Evolutionary conservation across 2,888 invertebrate species (phyloP), one percentile per base, ranked within the genome.

Genomic region (Linnaemya vulpina): DNA sequence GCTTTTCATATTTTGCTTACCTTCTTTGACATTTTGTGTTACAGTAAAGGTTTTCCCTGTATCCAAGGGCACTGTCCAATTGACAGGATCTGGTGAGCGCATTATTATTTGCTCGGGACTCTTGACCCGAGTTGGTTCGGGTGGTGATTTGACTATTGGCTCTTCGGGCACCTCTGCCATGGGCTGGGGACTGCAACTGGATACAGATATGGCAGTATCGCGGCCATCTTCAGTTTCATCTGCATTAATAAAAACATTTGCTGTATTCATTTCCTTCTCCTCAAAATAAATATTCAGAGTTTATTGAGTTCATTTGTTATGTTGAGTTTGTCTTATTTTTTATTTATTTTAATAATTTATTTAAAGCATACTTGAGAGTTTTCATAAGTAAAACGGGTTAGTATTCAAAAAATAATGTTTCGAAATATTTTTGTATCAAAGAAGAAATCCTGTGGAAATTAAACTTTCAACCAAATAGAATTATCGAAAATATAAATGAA

Each of bases 41-140:
- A 97, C 97, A 55, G 97, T 97, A 93, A 97, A 97, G 53, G 97
- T 97, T 94, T 97, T 97, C 89, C 97, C 97, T 88, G 97, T 98
- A 93, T 98, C 98, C 90, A 98, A 94, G 75, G 98, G 97, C 84
- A 98, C 97, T 70, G 97, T 98, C 98, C 98, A 98, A 93, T 97
- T 97, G 89, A 98, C 98, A 71, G 98, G 98, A 93, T 98, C 98
- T 15, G 98, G 98, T 22, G 97, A 97, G 88, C 97, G 94, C 96
- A 97, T 97, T 91, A 97, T 95, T 93, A 97, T 96, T 92, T 97
- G 97, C 91, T 98, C 98, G 0, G 98, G 98, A 13, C 97, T 97
- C 93, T 98, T 98, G 85, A 98, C 97, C 90, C 98, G 94, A 62
- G 98, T 98, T 60, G 98, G 97, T 91, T 98, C 98, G 63, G 98